Evolutionary conservation across 2,113 vertebrate genomes (phyloP).

Genomic region (Bos indicus): DNA sequence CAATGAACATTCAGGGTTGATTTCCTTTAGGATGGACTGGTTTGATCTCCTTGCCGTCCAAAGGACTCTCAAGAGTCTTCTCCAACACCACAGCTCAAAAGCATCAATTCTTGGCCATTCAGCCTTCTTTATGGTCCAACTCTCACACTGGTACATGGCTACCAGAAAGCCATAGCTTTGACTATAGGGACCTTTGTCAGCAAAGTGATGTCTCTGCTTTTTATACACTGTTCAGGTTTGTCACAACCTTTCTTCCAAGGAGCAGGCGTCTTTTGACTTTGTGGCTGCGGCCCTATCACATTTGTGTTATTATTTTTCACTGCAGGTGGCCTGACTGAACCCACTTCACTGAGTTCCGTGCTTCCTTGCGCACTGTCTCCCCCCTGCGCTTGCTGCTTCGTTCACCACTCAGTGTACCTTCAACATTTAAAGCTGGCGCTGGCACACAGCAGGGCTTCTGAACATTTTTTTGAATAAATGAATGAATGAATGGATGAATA

Average conservation of each 20-base stretch:
- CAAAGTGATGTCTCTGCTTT: not conserved
- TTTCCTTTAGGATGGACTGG: not conserved
- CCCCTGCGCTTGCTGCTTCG: accelerated
- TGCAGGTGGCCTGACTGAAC: not conserved
- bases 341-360: accelerated
- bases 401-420: accelerated
- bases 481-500: accelerated
- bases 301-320: not conserved
- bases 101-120: not conserved
- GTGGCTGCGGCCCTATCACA: not conserved
- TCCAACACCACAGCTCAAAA: not conserved
- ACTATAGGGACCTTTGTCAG: not conserved
- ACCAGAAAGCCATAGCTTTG: not conserved
- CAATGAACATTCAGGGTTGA: not conserved
- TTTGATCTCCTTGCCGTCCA: not conserved
- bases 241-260: not conserved
- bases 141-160: not conserved
- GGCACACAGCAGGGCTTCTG: not conserved
- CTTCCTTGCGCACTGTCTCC: accelerated
- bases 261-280: not conserved
- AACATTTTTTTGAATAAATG: not conserved
- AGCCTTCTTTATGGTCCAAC: not conserved
- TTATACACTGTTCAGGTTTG: not conserved
- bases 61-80: not conserved
- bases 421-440: too few species aligned